A percentile compares a stretch with the other conserved stretches of the same genome.
These are phyloP conservation scores for Pocillopora damicornis DNA, from an alignment of 64 coral and sea anemone species.

Conservation along the genomic window DNA sequence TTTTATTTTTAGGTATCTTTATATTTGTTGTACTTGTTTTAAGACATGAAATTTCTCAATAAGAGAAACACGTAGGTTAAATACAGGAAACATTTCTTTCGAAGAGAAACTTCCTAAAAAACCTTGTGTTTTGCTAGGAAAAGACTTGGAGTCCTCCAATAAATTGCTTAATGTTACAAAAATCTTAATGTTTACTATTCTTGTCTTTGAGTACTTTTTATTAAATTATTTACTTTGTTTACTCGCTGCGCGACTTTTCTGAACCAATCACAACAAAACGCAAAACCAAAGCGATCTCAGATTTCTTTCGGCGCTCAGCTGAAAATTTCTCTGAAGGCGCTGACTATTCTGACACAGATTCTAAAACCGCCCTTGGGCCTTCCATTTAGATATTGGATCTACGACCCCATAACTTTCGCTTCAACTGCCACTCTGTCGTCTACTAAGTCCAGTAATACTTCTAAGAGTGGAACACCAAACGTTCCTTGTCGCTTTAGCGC, in stretches of 20 bases:
- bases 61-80: neutral
- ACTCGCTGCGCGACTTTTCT: no score
- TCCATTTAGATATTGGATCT: neutral
- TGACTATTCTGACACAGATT: no score
- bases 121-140: neutral
- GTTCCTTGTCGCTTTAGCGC: conserved; percentile 33
- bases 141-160: conserved; percentile 12
- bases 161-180: neutral
- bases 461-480: conserved; percentile 48
- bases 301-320: no score
- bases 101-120: neutral
- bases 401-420: conserved; percentile 3
- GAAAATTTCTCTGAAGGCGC: no score
- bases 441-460: conserved; percentile 51
- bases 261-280: no score
- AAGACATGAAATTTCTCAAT: neutral
- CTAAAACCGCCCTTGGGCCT: no score
- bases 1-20: conserved; percentile 18
- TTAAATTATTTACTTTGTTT: neutral
- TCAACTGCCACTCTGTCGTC: conserved; percentile 44
- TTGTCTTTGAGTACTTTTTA: neutral
- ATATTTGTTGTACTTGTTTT: neutral
- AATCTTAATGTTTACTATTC: neutral
- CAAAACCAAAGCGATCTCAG: no score
- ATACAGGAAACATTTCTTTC: neutral